These are phyloP conservation scores for Hassar affinis DNA, from an alignment of 2,113 vertebrate genomes.

Conservation along the genomic window DNA sequence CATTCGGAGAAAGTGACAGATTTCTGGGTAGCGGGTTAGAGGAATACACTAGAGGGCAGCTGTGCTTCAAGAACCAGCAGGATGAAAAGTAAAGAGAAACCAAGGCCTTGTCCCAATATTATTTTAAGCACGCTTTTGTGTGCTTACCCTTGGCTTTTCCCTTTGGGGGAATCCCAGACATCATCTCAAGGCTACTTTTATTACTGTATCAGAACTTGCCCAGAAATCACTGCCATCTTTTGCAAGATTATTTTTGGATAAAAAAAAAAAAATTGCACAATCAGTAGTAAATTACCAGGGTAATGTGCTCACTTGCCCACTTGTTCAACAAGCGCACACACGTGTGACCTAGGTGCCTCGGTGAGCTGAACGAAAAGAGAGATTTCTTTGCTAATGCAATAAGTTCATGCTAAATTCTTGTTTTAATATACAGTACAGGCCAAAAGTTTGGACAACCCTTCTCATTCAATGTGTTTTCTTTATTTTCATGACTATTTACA, in stretches of 20 bases:
- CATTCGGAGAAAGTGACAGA: conserved; percentile 7
- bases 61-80: background rate
- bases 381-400: background rate
- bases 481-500: too few species aligned
- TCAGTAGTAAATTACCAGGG: background rate
- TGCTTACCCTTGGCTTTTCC: background rate
- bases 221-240: background rate
- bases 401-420: background rate
- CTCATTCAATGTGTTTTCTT: too few species aligned
- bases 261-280: too few species aligned
- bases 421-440: too few species aligned
- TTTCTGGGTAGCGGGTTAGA: background rate
- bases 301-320: background rate
- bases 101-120: conserved; percentile 12
- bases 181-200: background rate
- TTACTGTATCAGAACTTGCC: background rate
- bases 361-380: background rate
- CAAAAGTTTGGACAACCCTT: too few species aligned
- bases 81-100: background rate
- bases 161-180: background rate
- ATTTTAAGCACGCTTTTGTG: background rate
- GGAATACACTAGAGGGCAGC: conserved; percentile 24
- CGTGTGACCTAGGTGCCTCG: background rate
- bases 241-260: background rate
- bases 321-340: background rate